Percentiles rank a stretch among this genome's conserved stretches.
Evolutionary conservation across 2,797 vertebrate genomes (phyloP).

Genomic region (Poecilia wingei): DNA sequence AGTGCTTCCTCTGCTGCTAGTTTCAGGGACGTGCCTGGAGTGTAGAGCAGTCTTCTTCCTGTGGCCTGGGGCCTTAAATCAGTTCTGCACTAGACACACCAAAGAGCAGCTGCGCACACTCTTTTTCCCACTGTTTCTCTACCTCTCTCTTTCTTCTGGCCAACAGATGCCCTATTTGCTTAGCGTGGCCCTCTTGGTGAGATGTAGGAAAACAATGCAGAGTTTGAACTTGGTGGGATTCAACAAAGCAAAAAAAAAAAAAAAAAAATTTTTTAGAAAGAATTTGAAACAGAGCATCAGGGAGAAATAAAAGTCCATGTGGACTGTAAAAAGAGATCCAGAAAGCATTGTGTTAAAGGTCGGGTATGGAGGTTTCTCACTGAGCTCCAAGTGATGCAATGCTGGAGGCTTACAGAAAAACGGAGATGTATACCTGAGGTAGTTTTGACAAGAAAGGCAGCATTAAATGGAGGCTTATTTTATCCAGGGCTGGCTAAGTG

Average conservation of each 20-base stretch:
- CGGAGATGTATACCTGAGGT: slow-evolving; percentile 34
- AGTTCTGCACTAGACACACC: slow-evolving; percentile 75
- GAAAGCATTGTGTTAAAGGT: slow-evolving; percentile 26
- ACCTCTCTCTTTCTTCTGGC: slow-evolving; percentile 36
- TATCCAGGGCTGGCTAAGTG: slow-evolving; percentile 20
- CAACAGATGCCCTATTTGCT: slow-evolving; percentile 60
- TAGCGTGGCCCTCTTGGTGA: slow-evolving; percentile 44
- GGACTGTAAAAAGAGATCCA: slow-evolving; percentile 26
- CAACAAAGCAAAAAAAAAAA: background rate
- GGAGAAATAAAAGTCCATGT: slow-evolving; percentile 14
- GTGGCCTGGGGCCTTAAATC: slow-evolving; percentile 79
- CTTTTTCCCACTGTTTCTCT: slow-evolving; percentile 44
- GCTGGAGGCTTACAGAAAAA: slow-evolving; percentile 35
- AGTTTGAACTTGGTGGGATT: slow-evolving; percentile 48
- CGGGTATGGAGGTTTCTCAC: slow-evolving; percentile 29
- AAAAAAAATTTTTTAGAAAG: background rate
- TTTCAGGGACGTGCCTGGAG: slow-evolving; percentile 80
- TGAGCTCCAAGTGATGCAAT: slow-evolving; percentile 47
- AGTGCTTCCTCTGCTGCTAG: slow-evolving; percentile 81
- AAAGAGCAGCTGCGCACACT: slow-evolving; percentile 69
- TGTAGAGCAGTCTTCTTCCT: slow-evolving; percentile 78
- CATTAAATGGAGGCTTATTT: slow-evolving; percentile 33
- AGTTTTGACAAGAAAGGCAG: slow-evolving; percentile 27
- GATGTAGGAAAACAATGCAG: slow-evolving; percentile 48
- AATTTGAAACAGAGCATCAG: slow-evolving; percentile 17